These are phyloP conservation scores for Mesorhabditis sp. DNA, from an alignment of 2,888 invertebrate species.

Conservation along the genomic window DNA sequence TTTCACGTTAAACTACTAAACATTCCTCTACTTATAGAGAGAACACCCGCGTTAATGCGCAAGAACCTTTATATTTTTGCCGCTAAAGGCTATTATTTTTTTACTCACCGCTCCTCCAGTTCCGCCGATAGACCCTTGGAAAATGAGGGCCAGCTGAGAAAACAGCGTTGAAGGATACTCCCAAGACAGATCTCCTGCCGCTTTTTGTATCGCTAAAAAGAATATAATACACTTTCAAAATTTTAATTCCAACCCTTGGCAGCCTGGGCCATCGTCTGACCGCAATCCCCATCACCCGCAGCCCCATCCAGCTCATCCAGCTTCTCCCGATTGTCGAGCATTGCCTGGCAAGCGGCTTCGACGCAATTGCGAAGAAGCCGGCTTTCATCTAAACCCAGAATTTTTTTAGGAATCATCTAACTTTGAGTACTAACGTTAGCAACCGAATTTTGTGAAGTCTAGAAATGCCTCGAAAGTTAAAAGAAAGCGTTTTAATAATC, in stretches of 20 bases:
- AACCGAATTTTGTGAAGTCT: no score
- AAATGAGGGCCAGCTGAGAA: constrained; percentile 38
- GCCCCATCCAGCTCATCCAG: constrained; percentile 70
- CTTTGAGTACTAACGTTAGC: no score
- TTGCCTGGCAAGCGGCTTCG: constrained; percentile 59
- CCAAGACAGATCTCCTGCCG: constrained; percentile 14
- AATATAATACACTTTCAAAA: not conserved
- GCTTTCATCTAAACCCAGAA: not conserved
- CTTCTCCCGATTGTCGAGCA: constrained; percentile 67
- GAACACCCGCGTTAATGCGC: no score
- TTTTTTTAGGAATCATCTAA: no score
- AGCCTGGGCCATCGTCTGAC: constrained; percentile 59
- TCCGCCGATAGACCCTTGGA: constrained; percentile 47
- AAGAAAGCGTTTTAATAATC: no score
- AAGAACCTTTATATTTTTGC: no score
- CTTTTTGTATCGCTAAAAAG: constrained; percentile 18
- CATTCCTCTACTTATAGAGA: no score
- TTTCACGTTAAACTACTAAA: no score
- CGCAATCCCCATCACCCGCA: constrained; percentile 75
- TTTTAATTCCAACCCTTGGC: constrained; percentile 17
- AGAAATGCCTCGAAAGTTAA: no score
- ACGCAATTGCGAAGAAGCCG: constrained; percentile 17
- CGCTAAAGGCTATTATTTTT: no score
- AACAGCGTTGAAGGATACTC: constrained; percentile 30
- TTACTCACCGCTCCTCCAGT: constrained; percentile 46